A percentile compares a stretch with the other conserved stretches of the same genome.
Evolutionary conservation across 1,140 invertebrate genomes (phyloP).

Genomic region (Pomacea maculata): DNA sequence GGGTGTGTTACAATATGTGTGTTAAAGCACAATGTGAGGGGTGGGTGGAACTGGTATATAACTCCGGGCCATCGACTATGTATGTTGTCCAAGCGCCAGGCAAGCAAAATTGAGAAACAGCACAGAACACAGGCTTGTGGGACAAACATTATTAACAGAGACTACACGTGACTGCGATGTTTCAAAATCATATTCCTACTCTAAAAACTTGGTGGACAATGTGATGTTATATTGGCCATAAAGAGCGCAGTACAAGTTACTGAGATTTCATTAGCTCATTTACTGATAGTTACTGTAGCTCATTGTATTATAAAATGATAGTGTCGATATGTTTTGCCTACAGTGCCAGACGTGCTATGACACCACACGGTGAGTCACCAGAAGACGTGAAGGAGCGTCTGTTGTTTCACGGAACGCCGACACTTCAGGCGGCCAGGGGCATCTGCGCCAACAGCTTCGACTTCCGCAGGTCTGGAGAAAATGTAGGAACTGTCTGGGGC

Average conservation of each 20-base stretch:
- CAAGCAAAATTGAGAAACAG: not conserved
- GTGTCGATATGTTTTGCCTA: not conserved
- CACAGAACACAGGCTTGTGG: not conserved
- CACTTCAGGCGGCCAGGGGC: conserved; percentile 31
- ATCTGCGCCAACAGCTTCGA: conserved; percentile 53
- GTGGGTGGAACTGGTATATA: no score
- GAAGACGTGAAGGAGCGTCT: conserved; percentile 29
- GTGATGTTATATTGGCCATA: no score
- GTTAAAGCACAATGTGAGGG: no score
- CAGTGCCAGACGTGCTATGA: conserved; percentile 2
- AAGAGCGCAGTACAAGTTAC: no score
- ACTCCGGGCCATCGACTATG: no score
- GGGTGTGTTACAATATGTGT: no score
- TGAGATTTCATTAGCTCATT: no score
- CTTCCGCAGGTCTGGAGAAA: conserved; percentile 41
- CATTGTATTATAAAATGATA: not conserved
- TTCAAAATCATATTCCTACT: no score
- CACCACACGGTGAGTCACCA: not conserved
- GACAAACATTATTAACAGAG: not conserved
- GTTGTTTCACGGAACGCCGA: conserved; percentile 49
- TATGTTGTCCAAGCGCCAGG: no score
- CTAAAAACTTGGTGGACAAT: no score
- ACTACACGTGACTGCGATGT: no score
- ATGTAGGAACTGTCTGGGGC: conserved; percentile 49
- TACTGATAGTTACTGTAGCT: no score